Base-by-base conservation (phyloP, 2,113 vertebrate species). In the Sylvietta virens region DNA sequence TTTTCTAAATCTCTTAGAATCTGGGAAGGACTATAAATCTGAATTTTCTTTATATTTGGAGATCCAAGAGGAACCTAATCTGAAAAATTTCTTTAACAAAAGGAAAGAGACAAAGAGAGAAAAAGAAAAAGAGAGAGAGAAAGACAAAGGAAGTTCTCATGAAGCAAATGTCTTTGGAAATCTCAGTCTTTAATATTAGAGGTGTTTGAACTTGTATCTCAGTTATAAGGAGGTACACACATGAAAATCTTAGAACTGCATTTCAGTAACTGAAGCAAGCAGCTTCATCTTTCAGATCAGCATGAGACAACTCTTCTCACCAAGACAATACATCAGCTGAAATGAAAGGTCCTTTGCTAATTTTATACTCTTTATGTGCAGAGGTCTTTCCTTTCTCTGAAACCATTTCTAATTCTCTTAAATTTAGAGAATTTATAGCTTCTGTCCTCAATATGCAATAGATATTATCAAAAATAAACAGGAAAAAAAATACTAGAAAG, bases 21-120 rank as follows among this genome's bases (percentile, higher is more conserved):
- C 10, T 60, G 30, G 26, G 7, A 69, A 73, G 20, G 14, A 53
- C 30, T 71, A 27, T 33, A 64, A 66, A 76, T 64, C 20, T 85
- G 26, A 66, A 3, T 20, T 7, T 42, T 74, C 37, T 47, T 91
- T 65, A 35, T 66, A 5, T 35, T 60, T 54, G 13, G 8, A 80
- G 11, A 33, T 39, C 53, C 4, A 62, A 10, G 11, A 19, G 11
- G 4, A 87, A 48, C 3, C 0, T 1, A 2, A 13, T 57, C 28
- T 85, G 50, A 70, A 92, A 95, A 81, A 51, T 4, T 39, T 44
- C 6, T 57, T 53, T 54, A 64, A 50, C 4, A 7, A 24, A 64
- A 57, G 69, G 2, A 10, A 79, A 30, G 39, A 26, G 4, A 15
- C 5, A 24, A 13, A 11, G 6, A 26, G 15, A 69, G 5, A 47